A percentile compares a stretch with the other conserved stretches of the same genome.
Evolutionary conservation across 2,888 invertebrate species (phyloP).

Genomic region (Protula sp.): DNA sequence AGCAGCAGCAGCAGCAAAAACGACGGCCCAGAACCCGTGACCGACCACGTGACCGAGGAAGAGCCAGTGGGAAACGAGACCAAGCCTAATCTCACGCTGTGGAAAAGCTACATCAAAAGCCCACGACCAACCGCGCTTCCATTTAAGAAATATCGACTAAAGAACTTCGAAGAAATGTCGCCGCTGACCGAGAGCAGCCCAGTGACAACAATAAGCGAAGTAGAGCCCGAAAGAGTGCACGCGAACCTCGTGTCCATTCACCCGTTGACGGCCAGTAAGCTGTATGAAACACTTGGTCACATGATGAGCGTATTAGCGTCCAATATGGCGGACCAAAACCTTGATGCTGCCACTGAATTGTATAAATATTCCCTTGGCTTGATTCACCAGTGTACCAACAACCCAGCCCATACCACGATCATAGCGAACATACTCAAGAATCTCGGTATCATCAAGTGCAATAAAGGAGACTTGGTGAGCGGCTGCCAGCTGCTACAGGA

Average conservation of each 20-base stretch:
- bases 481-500: conserved; percentile 43
- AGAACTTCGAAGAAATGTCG: conserved; percentile 20
- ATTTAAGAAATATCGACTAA: conserved; percentile 7
- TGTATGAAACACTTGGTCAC: conserved; percentile 7
- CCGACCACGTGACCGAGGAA: too few species aligned
- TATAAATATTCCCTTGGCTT: conserved; percentile 22
- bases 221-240: background rate
- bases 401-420: background rate
- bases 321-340: background rate
- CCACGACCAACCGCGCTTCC: background rate
- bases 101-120: background rate
- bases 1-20: background rate
- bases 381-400: conserved; percentile 8
- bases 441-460: conserved; percentile 27
- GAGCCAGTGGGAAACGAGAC: too few species aligned
- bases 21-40: background rate
- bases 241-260: background rate
- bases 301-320: conserved; percentile 5
- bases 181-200: conserved; percentile 18
- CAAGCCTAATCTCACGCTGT: conserved; percentile 4
- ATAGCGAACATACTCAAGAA: conserved; percentile 9
- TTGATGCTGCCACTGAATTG: conserved; percentile 15
- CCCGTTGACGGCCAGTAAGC: conserved; percentile 2
- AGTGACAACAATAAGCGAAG: background rate
- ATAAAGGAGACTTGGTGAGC: conserved; percentile 39